phyloP scores from a whole-genome alignment of 53 echinoderm and acorn worm species.

The Luidia sarsii region DNA sequence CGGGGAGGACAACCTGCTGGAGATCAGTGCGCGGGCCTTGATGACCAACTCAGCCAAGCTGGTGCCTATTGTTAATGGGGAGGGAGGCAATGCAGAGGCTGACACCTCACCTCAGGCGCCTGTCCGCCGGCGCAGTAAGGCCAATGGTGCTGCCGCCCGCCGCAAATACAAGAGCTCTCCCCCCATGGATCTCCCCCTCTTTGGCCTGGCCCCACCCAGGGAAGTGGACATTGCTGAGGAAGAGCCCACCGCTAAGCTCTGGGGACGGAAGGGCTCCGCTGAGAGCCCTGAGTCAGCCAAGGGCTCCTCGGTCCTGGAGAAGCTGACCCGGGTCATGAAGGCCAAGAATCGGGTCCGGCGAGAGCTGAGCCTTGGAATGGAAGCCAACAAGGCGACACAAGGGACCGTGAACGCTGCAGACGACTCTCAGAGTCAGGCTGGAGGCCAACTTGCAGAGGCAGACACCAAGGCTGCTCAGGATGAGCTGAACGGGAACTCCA shows the following conservation, averaged over 20 bases:
- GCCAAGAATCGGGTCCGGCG: slow-evolving; percentile 57
- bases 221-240: slow-evolving; percentile 68
- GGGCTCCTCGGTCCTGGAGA: slow-evolving; percentile 61
- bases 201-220: slow-evolving; percentile 29
- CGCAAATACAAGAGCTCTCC: slow-evolving; percentile 53
- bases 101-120: slow-evolving; percentile 23
- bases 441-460: neutral
- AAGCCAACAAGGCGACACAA: slow-evolving; percentile 26
- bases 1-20: slow-evolving; percentile 34
- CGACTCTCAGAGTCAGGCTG: slow-evolving; percentile 6
- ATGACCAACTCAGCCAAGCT: slow-evolving; percentile 34
- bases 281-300: slow-evolving; percentile 50
- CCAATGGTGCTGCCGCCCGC: slow-evolving; percentile 8
- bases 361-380: slow-evolving; percentile 60
- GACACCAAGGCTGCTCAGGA: slow-evolving; percentile 21
- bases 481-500: slow-evolving; percentile 2
- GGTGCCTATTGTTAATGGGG: slow-evolving; percentile 36
- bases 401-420: slow-evolving; percentile 14
- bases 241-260: slow-evolving; percentile 31
- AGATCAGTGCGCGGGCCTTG: slow-evolving; percentile 50
- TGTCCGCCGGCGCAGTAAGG: slow-evolving; percentile 28
- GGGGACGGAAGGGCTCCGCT: slow-evolving; percentile 35
- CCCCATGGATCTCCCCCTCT: slow-evolving; percentile 10
- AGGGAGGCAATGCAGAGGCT: neutral
- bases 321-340: slow-evolving; percentile 65